phyloP scores from a whole-genome alignment of 2,888 invertebrate genomes.

The Tridacna gigas region DNA sequence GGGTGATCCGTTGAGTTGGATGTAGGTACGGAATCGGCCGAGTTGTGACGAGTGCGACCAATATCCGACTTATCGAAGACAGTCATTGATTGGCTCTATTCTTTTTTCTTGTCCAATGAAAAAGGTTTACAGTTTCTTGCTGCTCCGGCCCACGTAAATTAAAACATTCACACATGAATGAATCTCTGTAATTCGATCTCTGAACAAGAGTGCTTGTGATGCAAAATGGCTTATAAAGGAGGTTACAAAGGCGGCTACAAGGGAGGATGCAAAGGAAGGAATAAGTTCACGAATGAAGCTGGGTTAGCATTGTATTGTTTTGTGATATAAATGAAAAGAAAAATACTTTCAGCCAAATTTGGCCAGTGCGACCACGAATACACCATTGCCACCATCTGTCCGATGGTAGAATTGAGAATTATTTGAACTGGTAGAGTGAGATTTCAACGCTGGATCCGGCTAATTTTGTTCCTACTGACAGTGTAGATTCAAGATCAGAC shows the following conservation, averaged over 20 bases:
- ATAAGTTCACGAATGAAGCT: constrained; percentile 33
- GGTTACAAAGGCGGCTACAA: constrained; percentile 3
- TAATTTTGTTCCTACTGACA: too few species aligned
- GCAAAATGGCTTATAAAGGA: constrained; percentile 31
- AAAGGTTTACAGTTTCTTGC: background rate
- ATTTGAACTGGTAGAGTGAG: too few species aligned
- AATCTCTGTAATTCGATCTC: constrained; percentile 19
- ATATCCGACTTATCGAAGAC: too few species aligned
- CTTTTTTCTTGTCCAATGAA: background rate
- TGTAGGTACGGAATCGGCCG: too few species aligned
- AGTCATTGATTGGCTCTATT: background rate
- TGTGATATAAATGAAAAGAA: background rate
- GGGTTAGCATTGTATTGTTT: constrained; percentile 26
- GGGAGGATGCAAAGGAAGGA: background rate
- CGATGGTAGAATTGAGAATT: too few species aligned
- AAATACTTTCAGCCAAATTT: too few species aligned
- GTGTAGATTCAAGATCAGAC: too few species aligned
- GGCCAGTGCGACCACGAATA: too few species aligned
- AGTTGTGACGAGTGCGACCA: too few species aligned
- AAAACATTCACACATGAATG: constrained; percentile 9
- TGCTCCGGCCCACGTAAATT: constrained; percentile 11
- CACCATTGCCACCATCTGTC: too few species aligned
- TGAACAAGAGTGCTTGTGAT: background rate
- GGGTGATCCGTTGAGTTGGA: too few species aligned
- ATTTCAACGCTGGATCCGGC: too few species aligned